phyloP scores from a whole-genome alignment of 1,140 invertebrate genomes.

The Orius insidiosus region DNA sequence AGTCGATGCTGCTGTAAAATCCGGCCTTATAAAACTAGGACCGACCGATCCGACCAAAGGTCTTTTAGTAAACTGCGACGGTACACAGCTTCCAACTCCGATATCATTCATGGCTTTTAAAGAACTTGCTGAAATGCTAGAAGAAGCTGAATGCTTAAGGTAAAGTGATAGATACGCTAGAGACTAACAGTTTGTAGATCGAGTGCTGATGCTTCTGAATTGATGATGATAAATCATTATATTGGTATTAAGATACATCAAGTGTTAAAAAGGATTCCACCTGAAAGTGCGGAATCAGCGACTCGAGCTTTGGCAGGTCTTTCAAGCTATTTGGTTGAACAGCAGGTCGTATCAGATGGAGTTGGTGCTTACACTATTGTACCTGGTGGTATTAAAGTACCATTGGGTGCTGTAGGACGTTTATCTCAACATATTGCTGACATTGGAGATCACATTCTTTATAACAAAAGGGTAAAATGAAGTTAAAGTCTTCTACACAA shows the following conservation, averaged over 20 bases:
- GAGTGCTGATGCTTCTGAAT: slow-evolving; percentile 33
- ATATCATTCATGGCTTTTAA: slow-evolving; percentile 4
- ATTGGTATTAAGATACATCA: not conserved
- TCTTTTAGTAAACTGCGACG: slow-evolving; percentile 6
- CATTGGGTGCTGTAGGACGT: slow-evolving; percentile 43
- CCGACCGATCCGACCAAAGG: not conserved
- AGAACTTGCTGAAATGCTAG: slow-evolving; percentile 5
- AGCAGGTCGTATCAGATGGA: no score
- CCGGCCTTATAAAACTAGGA: slow-evolving; percentile 1
- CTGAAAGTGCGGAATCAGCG: no score
- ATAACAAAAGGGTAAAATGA: slow-evolving; percentile 35
- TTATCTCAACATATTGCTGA: slow-evolving; percentile 39
- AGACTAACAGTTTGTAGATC: no score
- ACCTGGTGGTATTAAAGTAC: slow-evolving; percentile 44
- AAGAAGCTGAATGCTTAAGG: slow-evolving; percentile 3
- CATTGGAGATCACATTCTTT: slow-evolving; percentile 34
- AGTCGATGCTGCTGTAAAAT: not conserved
- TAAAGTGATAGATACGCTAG: no score
- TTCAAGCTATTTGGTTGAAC: no score
- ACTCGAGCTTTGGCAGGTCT: no score
- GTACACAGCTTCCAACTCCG: not conserved
- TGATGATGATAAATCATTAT: no score
- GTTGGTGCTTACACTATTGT: slow-evolving; percentile 22
- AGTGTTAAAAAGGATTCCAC: not conserved
- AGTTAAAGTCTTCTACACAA: no score